Base-by-base conservation (phyloP, 1,140 invertebrate species). In the Lepidurus couesii region DNA sequence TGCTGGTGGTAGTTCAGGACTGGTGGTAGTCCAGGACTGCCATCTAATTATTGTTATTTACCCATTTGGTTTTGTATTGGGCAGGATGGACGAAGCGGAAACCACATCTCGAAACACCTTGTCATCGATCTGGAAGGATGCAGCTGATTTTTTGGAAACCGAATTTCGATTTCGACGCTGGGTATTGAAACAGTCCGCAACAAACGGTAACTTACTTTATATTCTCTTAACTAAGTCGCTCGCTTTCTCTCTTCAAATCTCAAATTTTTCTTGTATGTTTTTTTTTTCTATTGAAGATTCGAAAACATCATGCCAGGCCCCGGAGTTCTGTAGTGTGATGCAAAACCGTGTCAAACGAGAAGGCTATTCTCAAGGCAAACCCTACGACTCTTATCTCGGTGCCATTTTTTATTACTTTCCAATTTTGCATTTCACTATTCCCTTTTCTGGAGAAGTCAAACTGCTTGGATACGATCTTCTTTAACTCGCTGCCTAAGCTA, bases 351-450 rank as follows among this genome's bases (percentile, higher is more conserved):
- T 65, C 21, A 65, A 65, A 65, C 53, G 53, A 65, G 53, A 65
- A 65, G 53, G 34, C 4, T 34, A n/a, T 65, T 13, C 53, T 16
- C 16, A 65, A 26, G 9, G 73, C 10, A 74, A 78, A 53, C 42
- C 79, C 6, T 80, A 77, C 73, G 42, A 42, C 1, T 77, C 79
- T 11, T 80, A 80, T 53, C 34, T 80, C 4, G 79, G 79, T 24
- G 77, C 73, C 73, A 80, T 80, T 45, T 77, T 80, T 34, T 80
- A 77, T 65, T 44, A 43, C 8, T 80, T 80, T 42, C 79, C 79
- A 11, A 47, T 80, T 16, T 75, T 80, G n/a, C 76, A 76, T 13
- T 80, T 80, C 44, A 80, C 75, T 21, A 73, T 80, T 73, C 79
- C 79, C 53, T 80, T 80, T 74, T 76, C 76, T 10, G 79, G 76